Percentiles rank a stretch among this genome's conserved stretches.
These are phyloP conservation scores for Oscheius sp. DNA, from an alignment of 2,888 invertebrate species.

Conservation along the genomic window DNA sequence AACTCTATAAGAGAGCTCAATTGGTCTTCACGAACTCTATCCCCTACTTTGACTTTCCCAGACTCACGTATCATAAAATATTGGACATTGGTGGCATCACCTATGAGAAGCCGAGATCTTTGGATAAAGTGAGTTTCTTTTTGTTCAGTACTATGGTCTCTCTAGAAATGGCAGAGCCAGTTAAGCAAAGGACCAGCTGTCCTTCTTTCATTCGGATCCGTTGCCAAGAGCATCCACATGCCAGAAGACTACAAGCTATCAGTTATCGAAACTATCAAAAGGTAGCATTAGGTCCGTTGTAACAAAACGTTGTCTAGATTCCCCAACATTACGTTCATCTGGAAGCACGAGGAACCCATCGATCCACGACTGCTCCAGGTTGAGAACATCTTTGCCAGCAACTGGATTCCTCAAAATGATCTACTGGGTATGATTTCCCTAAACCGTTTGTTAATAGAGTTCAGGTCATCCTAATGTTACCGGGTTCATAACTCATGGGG, in stretches of 20 bases:
- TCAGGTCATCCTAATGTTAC: constrained; percentile 80
- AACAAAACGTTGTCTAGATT: constrained; percentile 34
- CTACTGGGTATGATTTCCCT: constrained; percentile 61
- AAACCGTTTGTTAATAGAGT: background rate
- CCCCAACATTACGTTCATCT: constrained; percentile 61
- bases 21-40: constrained; percentile 31
- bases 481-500: constrained; percentile 82
- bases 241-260: constrained; percentile 16
- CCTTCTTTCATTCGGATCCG: constrained; percentile 33
- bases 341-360: constrained; percentile 58
- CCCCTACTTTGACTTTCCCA: constrained; percentile 33
- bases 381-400: constrained; percentile 42
- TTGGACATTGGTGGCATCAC: constrained; percentile 36
- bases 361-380: constrained; percentile 35
- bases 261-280: constrained; percentile 12
- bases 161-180: constrained; percentile 29
- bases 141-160: background rate
- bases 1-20: background rate
- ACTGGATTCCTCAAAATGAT: constrained; percentile 74
- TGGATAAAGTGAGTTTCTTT: constrained; percentile 19
- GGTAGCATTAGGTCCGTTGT: background rate
- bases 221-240: constrained; percentile 29
- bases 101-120: constrained; percentile 2
- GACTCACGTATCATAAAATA: constrained; percentile 23
- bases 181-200: constrained; percentile 13